Evolutionary conservation across 2,888 invertebrate species (phyloP).

Genomic region (Drosophila monieri): DNA sequence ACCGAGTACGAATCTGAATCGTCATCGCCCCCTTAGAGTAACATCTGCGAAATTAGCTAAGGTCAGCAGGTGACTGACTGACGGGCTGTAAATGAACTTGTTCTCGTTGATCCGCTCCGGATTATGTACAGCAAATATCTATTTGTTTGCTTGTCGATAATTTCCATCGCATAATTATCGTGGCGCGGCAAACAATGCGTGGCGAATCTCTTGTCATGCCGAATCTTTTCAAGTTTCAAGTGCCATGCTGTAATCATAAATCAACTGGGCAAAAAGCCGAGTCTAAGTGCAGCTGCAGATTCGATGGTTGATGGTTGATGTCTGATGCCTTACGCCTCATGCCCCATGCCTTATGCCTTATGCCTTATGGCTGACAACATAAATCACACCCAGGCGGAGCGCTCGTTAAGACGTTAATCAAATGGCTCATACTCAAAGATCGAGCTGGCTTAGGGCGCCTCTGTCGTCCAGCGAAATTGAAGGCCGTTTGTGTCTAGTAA

Average conservation of each 20-base stretch:
- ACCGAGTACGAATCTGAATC: slow-evolving; percentile 2
- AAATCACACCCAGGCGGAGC: slow-evolving; percentile 67
- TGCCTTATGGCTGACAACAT: slow-evolving; percentile 46
- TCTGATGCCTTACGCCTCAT: slow-evolving; percentile 2
- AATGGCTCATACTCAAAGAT: slow-evolving; percentile 50
- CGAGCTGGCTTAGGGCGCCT: slow-evolving; percentile 40
- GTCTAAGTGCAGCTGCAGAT: slow-evolving; percentile 56
- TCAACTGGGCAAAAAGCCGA: slow-evolving; percentile 58
- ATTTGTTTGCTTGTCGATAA: slow-evolving; percentile 15
- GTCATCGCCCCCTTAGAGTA: slow-evolving; percentile 3
- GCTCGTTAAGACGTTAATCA: slow-evolving; percentile 77
- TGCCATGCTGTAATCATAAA: slow-evolving; percentile 68
- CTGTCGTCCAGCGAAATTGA: slow-evolving; percentile 59
- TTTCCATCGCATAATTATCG: slow-evolving; percentile 36
- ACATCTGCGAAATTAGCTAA: slow-evolving; percentile 47
- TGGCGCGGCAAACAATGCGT: slow-evolving; percentile 65
- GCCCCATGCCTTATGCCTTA: slow-evolving; percentile 16
- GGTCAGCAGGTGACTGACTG: slow-evolving; percentile 46
- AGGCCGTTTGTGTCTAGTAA: slow-evolving; percentile 54
- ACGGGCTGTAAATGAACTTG: slow-evolving; percentile 58
- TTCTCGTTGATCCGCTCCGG: slow-evolving; percentile 39
- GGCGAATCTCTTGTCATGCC: slow-evolving; percentile 70
- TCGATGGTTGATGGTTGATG: slow-evolving; percentile 44
- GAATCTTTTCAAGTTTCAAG: slow-evolving; percentile 53
- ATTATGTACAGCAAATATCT: neutral